phyloP scores from a whole-genome alignment of 2,797 vertebrate species.

The Scomberomorus guttatus region DNA sequence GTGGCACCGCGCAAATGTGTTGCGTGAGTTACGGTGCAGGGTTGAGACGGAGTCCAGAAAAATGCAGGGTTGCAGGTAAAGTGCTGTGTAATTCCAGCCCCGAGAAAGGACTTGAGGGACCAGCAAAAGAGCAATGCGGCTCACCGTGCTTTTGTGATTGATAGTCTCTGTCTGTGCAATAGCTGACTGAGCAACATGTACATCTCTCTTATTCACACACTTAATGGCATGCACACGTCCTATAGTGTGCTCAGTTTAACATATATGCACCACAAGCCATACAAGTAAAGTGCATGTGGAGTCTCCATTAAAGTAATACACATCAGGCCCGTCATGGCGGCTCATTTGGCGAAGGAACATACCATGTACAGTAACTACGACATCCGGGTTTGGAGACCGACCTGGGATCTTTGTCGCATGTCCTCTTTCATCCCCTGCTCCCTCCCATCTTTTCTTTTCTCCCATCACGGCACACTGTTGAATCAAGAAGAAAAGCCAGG shows the following conservation, averaged over 20 bases:
- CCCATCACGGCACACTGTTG: constrained; percentile 37
- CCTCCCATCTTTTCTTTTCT: constrained; percentile 23
- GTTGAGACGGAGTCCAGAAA: constrained; percentile 58
- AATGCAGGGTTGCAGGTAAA: constrained; percentile 78
- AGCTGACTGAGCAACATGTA: constrained; percentile 86
- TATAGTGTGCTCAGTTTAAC: constrained; percentile 34
- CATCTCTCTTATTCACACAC: constrained; percentile 76
- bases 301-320: constrained; percentile 23
- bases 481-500: constrained; percentile 36
- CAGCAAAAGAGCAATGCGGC: constrained; percentile 73
- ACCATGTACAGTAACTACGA: constrained; percentile 40
- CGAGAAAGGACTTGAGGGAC: constrained; percentile 70
- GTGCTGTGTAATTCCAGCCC: constrained; percentile 79
- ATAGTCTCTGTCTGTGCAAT: constrained; percentile 81
- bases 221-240: constrained; percentile 69
- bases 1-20: constrained; percentile 43
- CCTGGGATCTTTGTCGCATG: constrained; percentile 40
- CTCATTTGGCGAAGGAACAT: constrained; percentile 36
- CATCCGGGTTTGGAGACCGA: constrained; percentile 26
- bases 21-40: constrained; percentile 46
- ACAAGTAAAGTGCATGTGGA: constrained; percentile 16
- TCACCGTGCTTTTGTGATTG: constrained; percentile 80
- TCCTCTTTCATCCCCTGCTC: constrained; percentile 31
- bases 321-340: background rate
- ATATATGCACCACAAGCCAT: constrained; percentile 28